Base-by-base conservation (phyloP, 2,888 invertebrate genomes). In the Dascillus cervinus region DNA sequence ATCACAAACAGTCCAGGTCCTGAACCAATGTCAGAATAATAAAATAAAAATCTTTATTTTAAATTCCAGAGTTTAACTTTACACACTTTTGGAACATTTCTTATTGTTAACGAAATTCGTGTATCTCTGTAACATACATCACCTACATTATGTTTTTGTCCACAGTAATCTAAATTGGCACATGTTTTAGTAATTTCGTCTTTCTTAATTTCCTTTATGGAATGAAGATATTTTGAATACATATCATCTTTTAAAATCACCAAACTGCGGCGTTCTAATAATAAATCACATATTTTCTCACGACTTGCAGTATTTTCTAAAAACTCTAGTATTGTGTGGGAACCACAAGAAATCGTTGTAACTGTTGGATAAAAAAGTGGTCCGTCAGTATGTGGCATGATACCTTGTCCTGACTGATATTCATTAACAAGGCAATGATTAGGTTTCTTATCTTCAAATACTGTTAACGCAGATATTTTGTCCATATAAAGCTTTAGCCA, bases 351-450 rank as follows among this genome's bases (percentile, higher is more conserved):
- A 35, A 98, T 81, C 0, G 97, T 98, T 10, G 91, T 82, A 32
- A 98, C 87, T 8, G 83, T 82, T 0, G 96, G 95, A 62, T 81
- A 80, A 62, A 95, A 98, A 9, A 97, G 66, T 0, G 91, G 86
- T 0, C 98, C 98, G 67, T 98, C 98, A 12, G 86, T 79, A 67
- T 98, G 97, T 2, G 96, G 87, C 86, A 97, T 86, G 39, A 97
- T 96, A 8, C 97, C 97, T 67, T 97, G 94, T 0, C 90, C 89
- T 0, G 92, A 72, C 39, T 76, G 62, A 66, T 97, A 97, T 64
- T 97, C 96, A 69, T 97, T 97, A 0, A 97, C 79, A 17, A 97
- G 68, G 1, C 95, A 82, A 69, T 97, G 97, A 64, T 97, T 97
- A 1, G 95, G 85, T 37, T 70, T 72, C 41, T 77, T 77, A 2